Base-by-base conservation (phyloP, 2,113 vertebrate genomes). In the Fregetta grallaria region DNA sequence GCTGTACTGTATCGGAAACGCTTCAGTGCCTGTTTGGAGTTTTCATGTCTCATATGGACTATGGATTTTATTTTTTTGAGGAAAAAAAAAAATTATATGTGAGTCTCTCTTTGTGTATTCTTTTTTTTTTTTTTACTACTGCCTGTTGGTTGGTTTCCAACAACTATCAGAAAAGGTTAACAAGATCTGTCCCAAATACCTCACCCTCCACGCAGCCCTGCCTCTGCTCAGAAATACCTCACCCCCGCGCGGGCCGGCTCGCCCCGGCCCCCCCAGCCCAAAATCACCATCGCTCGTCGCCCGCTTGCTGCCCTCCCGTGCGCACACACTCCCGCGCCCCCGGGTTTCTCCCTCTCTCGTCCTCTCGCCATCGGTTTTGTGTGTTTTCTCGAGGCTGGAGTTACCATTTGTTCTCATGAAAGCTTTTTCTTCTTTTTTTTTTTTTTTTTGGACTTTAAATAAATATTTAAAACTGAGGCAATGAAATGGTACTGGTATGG, bases 381-480 rank as follows among this genome's bases (percentile, higher is more conserved):
- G 40, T 40, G 45, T 68, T 86, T 88, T 82, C 90, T 44, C 9
- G 3, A 86, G 32, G 75, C 72, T 79, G 45, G 66, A 71, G 78
- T 90, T 94, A 93, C 88, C 25, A 15, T 83, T 85, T 86, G 87
- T 97, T 94, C 81, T 38, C 94, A 30, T 94, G 94, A 63, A 90
- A 85, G 36, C 65, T 78, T 92, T 79, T 80, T 47, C 52, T 5
- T 13, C 45, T 61, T 94, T 52, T 45, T 72, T 74, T 74, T 44
- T 63, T 90, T 81, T 88, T 88, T 81, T 95, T 94, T 93, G 15
- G 40, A 95, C 61, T 95, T 98, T 93, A 96, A 98, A 98, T 98
- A 98, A 98, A 98, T 98, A 98, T 98, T 98, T 98, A 98, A 98
- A 98, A 96, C 94, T 97, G 97, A 98, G 93, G 98, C 98, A 98